A percentile compares a stretch with the other conserved stretches of the same genome.
phyloP scores from a whole-genome alignment of 2,888 invertebrate species.

The Thereva nobilitata region DNA sequence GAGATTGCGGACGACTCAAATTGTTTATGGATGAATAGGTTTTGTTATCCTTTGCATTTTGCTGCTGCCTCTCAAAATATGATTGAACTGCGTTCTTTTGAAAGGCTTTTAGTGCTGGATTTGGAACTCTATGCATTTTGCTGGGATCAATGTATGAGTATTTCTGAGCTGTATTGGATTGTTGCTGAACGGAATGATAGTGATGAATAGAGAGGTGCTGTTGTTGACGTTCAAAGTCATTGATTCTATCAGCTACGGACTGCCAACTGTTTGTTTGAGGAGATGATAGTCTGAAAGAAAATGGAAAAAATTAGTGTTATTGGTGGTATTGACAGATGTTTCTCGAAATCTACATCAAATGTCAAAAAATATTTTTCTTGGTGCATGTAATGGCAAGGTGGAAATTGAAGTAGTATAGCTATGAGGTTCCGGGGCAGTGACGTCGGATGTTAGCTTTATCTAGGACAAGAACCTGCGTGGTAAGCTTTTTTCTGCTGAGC shows the following conservation, averaged over 20 bases:
- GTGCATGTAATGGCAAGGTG: too few relatives aligned
- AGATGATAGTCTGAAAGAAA: slow-evolving; percentile 24
- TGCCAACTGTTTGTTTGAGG: slow-evolving; percentile 57
- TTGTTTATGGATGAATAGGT: slow-evolving; percentile 30
- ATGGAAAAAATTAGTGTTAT: too few relatives aligned
- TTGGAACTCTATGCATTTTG: slow-evolving; percentile 72
- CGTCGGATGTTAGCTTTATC: too few relatives aligned
- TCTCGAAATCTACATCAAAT: too few relatives aligned
- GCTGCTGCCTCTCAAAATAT: slow-evolving; percentile 76
- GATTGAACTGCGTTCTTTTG: slow-evolving; percentile 82
- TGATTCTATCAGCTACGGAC: slow-evolving; percentile 69
- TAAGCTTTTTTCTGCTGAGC: too few relatives aligned
- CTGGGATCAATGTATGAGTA: slow-evolving; percentile 74
- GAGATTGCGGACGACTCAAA: slow-evolving; percentile 50
- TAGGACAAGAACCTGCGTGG: too few relatives aligned
- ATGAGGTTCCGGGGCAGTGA: neutral
- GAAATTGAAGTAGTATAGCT: too few relatives aligned
- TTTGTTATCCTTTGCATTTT: slow-evolving; percentile 46
- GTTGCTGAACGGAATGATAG: slow-evolving; percentile 58
- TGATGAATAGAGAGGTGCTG: slow-evolving; percentile 44
- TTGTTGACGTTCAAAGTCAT: slow-evolving; percentile 64
- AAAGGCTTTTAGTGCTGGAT: slow-evolving; percentile 75
- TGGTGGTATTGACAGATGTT: too few relatives aligned
- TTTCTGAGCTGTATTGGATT: slow-evolving; percentile 61
- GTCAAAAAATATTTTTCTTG: too few relatives aligned